phyloP scores from a whole-genome alignment of 2,113 vertebrate genomes.

The Chaetorhynchus papuensis region DNA sequence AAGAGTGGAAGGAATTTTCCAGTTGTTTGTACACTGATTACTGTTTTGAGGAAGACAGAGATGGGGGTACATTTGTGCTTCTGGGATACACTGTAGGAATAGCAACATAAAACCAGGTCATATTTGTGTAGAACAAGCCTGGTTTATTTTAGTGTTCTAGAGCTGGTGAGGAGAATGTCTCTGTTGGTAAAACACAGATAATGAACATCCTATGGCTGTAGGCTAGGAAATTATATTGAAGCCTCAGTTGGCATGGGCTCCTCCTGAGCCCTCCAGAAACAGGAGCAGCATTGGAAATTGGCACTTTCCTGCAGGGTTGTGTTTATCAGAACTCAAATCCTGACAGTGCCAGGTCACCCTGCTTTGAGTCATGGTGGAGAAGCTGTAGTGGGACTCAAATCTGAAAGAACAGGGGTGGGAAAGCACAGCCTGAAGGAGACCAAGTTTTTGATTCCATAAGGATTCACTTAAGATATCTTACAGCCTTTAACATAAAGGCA shows the following conservation, averaged over 20 bases:
- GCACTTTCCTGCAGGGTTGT: background rate
- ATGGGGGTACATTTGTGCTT: background rate
- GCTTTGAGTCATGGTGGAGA: background rate
- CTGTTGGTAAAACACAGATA: background rate
- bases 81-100: background rate
- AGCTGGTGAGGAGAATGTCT: background rate
- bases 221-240: background rate
- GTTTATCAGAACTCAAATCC: background rate
- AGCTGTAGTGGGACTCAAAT: background rate
- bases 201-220: background rate
- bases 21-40: background rate
- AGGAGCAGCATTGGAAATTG: background rate
- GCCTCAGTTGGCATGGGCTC: background rate
- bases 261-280: background rate
- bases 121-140: background rate
- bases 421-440: background rate
- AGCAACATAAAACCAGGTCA: background rate
- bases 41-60: background rate
- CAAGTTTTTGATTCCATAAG: rapidly evolving
- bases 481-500: background rate
- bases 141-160: background rate
- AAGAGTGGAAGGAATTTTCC: background rate
- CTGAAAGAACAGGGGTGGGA: background rate
- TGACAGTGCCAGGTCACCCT: background rate
- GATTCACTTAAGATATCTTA: background rate